A percentile compares a stretch with the other conserved stretches of the same genome.
These are phyloP conservation scores for Myotis pilosus DNA, from an alignment of 2,797 vertebrate species.

Conservation along the genomic window DNA sequence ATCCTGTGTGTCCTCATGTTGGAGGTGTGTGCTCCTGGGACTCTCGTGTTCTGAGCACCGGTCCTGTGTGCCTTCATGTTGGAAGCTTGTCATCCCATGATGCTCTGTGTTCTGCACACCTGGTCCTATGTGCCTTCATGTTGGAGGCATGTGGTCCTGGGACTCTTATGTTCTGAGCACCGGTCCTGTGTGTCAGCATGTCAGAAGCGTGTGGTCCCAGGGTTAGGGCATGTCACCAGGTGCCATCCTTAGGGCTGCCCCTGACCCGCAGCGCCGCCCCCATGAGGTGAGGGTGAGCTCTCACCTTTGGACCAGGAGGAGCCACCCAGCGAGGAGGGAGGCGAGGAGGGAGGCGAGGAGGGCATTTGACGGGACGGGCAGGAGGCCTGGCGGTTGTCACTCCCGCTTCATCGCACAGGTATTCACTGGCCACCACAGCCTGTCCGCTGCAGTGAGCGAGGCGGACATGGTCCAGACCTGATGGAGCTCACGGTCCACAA, in stretches of 20 bases:
- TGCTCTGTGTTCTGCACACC: too few species aligned
- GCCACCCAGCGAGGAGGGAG: not conserved
- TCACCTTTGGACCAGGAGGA: not conserved
- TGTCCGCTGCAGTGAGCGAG: not conserved
- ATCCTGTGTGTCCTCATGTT: too few species aligned
- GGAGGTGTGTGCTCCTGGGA: too few species aligned
- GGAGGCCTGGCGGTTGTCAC: not conserved
- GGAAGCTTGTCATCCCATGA: too few species aligned
- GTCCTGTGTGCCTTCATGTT: too few species aligned
- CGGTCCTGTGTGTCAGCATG: too few species aligned
- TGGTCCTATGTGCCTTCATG: too few species aligned
- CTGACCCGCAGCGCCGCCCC: constrained; percentile 29
- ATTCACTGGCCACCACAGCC: not conserved
- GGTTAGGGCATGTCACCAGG: too few species aligned
- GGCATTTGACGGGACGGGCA: not conserved
- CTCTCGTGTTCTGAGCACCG: too few species aligned
- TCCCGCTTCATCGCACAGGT: not conserved
- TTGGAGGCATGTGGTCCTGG: too few species aligned
- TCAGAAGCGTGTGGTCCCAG: too few species aligned
- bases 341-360: not conserved
- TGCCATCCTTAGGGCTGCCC: not conserved
- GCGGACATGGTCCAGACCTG: not conserved
- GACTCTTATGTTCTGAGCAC: too few species aligned
- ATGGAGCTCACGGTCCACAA: not conserved
- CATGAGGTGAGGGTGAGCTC: constrained; percentile 41